These are phyloP conservation scores for Xenopus petersii DNA, from an alignment of 2,797 vertebrate species.

Conservation along the genomic window DNA sequence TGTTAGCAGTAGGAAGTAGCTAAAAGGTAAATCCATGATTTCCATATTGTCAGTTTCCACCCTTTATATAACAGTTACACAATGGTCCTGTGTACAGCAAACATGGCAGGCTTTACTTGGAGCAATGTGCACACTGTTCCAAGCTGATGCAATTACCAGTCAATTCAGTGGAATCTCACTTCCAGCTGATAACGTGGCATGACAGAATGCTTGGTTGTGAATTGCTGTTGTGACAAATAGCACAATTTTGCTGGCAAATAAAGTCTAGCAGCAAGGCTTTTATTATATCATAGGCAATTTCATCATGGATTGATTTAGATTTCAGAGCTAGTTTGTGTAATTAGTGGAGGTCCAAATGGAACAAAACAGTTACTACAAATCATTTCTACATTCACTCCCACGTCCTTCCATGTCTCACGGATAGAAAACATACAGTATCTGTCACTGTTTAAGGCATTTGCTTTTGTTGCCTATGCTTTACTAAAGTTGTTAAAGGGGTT, in stretches of 20 bases:
- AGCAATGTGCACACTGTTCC: conserved; percentile 42
- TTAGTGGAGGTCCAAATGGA: too few relatives aligned
- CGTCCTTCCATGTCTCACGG: too few relatives aligned
- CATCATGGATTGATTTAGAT: not conserved
- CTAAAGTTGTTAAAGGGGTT: too few relatives aligned
- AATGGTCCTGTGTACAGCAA: not conserved
- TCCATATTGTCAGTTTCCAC: not conserved
- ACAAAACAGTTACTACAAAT: too few relatives aligned
- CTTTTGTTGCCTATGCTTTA: too few relatives aligned
- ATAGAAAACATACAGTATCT: too few relatives aligned
- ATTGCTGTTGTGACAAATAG: conserved; percentile 51
- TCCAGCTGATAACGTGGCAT: conserved; percentile 48
- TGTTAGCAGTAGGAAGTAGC: not conserved
- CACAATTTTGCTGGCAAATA: conserved; percentile 49
- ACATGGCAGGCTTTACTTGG: conserved; percentile 7
- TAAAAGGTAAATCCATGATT: not conserved
- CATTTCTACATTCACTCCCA: too few relatives aligned
- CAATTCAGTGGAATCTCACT: conserved; percentile 45
- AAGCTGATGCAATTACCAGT: conserved; percentile 41
- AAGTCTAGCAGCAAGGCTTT: conserved; percentile 40
- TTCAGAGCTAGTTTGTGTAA: not conserved
- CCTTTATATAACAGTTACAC: not conserved
- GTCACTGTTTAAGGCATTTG: too few relatives aligned
- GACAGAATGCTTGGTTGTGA: conserved; percentile 9
- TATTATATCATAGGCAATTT: not conserved